Evolutionary conservation across 2,113 vertebrate genomes (phyloP), one percentile per base, ranked within the genome.

Genomic region (Narcine bancroftii): DNA sequence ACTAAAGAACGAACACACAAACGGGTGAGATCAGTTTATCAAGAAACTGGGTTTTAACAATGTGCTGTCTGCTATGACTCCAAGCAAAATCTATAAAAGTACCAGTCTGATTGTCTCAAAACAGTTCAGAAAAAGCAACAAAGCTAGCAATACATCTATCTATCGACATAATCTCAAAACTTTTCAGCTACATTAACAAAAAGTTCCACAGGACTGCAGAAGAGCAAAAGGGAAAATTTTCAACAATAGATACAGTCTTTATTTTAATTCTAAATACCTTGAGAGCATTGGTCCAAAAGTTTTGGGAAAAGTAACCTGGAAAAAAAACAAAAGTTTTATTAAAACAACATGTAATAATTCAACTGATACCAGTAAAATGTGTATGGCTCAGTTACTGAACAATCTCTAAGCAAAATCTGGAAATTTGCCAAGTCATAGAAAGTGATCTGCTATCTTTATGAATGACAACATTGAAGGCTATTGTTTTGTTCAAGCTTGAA

Each of bases 271-370:
- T 33, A 92, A 94, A 94, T 95, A 99, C 98, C 98, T 96, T 99
- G 98, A 24, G 97, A 98, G 94, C 98, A 99, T 93, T 99, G 98
- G 94, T 99, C 98, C 96, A 99, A 94, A 93, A 98, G 97, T 93
- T 99, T 99, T 13, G 98, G 98, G 66, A 99, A 99, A 76, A 97
- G 95, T 92, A 98, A 97, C 94, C 98, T 99, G 69, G n/a, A n/a
- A n/a, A 33, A 89, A 93, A 93, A 6, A 39, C 17, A 93, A 93
- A 24, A 36, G 73, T 87, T 71, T 24, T 33, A 47, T 91, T 69
- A 91, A 77, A 50, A 29, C 29, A 33, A 53, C 79, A 81, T 2
- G 5, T 33, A 53, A 72, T 33, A 75, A 36, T 3, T 39, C 36
- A 39, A 87, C 9, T 36, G 53, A 36, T 63, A 60, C 21, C 17